Evolutionary conservation across 2,113 vertebrate species (phyloP).

Genomic region (Garra rufa): DNA sequence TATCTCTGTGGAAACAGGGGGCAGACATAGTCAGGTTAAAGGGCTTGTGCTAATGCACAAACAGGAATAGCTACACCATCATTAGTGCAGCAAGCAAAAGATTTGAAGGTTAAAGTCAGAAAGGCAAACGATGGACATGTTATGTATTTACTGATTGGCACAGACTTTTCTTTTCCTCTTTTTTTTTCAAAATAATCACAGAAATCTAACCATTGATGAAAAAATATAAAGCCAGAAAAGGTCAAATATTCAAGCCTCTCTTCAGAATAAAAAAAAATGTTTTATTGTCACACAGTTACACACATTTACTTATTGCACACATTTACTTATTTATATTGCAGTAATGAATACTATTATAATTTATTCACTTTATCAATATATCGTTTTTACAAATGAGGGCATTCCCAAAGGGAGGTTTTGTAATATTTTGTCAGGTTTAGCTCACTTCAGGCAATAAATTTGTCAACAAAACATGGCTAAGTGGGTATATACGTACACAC

Average conservation of each 20-base stretch:
- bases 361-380: not conserved
- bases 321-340: too few relatives aligned
- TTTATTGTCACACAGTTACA: too few relatives aligned
- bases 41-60: conserved; percentile 63
- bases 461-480: not conserved
- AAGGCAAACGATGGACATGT: not conserved
- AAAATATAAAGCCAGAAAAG: too few relatives aligned
- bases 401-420: not conserved
- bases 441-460: not conserved
- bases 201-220: not conserved
- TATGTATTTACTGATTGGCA: not conserved
- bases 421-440: not conserved
- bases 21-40: conserved; percentile 37
- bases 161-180: not conserved
- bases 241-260: too few relatives aligned
- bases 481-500: not conserved
- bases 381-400: not conserved
- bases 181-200: not conserved
- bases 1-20: conserved; percentile 73
- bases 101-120: conserved; percentile 52
- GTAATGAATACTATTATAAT: not conserved
- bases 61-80: conserved; percentile 39
- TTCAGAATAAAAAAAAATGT: too few relatives aligned
- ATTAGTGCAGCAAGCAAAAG: conserved; percentile 56
- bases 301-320: too few relatives aligned